Evolutionary conservation across 2,113 vertebrate genomes (phyloP), one percentile per base, ranked within the genome.

Genomic region (Hyla sarda): DNA sequence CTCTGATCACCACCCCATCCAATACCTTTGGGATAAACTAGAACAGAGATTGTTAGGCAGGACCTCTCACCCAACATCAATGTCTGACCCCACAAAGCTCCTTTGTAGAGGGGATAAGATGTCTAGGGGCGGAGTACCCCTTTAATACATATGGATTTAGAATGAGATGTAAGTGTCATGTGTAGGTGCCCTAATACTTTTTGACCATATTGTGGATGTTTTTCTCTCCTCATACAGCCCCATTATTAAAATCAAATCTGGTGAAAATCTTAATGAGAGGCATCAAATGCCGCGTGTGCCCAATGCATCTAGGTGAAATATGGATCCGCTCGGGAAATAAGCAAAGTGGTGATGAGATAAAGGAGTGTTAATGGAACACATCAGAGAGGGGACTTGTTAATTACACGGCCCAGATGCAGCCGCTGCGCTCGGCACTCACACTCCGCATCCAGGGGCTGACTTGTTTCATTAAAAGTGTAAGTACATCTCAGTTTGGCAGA

Each of bases 381-480:
- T 83, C 32, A 50, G 69, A 56, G 72, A 21, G n/a, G 34, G 50
- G 34, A 83, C 82, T 47, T 60, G 82, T 60, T 83, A 83, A 83
- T 83, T 74, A 83, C 58, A 75, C 52, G 58, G 21, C n/a, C 69
- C 82, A 74, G 69, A 56, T 60, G 82, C 71, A 41, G 37, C 17
- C 28, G 21, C 65, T 19, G 28, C 47, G 5, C 28, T 32, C 19
- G n/a, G 67, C 32, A 48, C 58, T 13, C 60, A 69, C 60, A 82
- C 11, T 50, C 41, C 9, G 41, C 47, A 69, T 82, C 62, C 62
- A 62, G 80, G 6, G 50, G 82, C 32, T 74, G 71, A 83, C 69
- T 73, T 83, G 69, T 72, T 83, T 74, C 82, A 73, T 74, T 58
- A 73, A 83, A 81, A 65, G 78, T 65, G 78, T 81, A 62, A 81